Conservation (phyloP, 2,888 invertebrate species). For the Salticus scenicus region DNA sequence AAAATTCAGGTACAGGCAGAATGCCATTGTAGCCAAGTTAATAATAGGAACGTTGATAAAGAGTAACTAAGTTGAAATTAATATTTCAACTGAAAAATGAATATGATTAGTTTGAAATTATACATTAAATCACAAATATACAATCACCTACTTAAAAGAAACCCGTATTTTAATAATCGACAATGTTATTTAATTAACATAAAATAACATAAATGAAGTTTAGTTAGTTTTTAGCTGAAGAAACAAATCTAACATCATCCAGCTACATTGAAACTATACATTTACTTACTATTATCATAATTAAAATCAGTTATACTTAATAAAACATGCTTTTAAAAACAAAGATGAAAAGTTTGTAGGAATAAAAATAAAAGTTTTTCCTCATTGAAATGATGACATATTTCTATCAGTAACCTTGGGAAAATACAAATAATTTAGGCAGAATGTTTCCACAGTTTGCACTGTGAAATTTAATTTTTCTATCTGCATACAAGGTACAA, state of each 20-base stretch:
- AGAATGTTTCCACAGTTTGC: background rate
- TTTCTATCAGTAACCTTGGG: background rate
- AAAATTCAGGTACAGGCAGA: slow-evolving; percentile 69
- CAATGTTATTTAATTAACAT: slow-evolving; percentile 10
- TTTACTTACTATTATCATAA: background rate
- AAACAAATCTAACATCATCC: slow-evolving; percentile 1
- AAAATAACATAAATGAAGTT: background rate
- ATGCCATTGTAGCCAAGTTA: slow-evolving; percentile 63
- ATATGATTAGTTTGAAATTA: slow-evolving; percentile 25
- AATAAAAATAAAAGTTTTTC: background rate
- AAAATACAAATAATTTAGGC: background rate
- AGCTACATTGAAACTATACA: background rate
- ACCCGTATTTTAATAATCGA: slow-evolving; percentile 34
- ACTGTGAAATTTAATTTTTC: slow-evolving; percentile 26
- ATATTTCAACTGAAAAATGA: slow-evolving; percentile 49
- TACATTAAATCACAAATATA: slow-evolving; percentile 24
- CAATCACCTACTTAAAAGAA: slow-evolving; percentile 21
- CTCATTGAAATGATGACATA: background rate
- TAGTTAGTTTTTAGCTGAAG: too few relatives aligned
- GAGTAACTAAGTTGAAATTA: slow-evolving; percentile 67
- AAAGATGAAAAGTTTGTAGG: slow-evolving; percentile 12
- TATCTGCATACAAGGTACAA: slow-evolving; percentile 44
- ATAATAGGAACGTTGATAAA: slow-evolving; percentile 69
- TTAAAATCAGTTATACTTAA: background rate
- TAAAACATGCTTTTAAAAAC: background rate